phyloP scores from a whole-genome alignment of 1,140 invertebrate genomes.

The Leptonema lineaticorne region DNA sequence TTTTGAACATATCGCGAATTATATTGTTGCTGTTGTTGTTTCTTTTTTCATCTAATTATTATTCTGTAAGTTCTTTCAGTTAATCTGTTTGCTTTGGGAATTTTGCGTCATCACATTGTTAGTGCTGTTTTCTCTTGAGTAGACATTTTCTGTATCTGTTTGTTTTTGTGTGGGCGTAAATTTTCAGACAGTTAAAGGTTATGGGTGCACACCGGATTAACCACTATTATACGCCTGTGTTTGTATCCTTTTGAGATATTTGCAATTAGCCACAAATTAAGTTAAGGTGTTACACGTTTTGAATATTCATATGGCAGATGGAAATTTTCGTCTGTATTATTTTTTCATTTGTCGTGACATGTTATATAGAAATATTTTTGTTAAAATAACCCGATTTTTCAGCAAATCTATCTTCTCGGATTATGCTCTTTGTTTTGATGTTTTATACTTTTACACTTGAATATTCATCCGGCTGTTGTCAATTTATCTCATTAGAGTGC shows the following conservation, averaged over 20 bases:
- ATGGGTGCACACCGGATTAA: not conserved
- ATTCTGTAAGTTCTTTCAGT: too few relatives aligned
- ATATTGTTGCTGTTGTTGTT: too few relatives aligned
- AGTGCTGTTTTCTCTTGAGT: not conserved
- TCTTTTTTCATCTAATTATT: too few relatives aligned
- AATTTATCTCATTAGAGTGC: not conserved
- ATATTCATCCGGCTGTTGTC: not conserved
- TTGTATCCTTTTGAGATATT: slow-evolving; percentile 1
- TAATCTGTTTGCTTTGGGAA: not conserved
- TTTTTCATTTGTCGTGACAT: not conserved
- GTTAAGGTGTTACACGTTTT: too few relatives aligned
- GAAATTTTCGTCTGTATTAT: not conserved
- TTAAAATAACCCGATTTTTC: not conserved
- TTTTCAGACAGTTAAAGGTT: not conserved
- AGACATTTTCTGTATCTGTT: not conserved
- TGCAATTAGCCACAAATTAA: not conserved
- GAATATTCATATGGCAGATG: too few relatives aligned
- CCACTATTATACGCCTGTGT: not conserved
- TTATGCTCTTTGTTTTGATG: not conserved
- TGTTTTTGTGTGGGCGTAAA: not conserved
- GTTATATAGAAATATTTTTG: not conserved
- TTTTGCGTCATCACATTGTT: not conserved
- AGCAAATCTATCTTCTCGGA: not conserved
- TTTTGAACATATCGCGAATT: too few relatives aligned
- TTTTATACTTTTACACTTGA: not conserved